Evolutionary conservation across 2,888 invertebrate species (phyloP), one percentile per base, ranked within the genome.

Genomic region (Hypselothyrea guttata): DNA sequence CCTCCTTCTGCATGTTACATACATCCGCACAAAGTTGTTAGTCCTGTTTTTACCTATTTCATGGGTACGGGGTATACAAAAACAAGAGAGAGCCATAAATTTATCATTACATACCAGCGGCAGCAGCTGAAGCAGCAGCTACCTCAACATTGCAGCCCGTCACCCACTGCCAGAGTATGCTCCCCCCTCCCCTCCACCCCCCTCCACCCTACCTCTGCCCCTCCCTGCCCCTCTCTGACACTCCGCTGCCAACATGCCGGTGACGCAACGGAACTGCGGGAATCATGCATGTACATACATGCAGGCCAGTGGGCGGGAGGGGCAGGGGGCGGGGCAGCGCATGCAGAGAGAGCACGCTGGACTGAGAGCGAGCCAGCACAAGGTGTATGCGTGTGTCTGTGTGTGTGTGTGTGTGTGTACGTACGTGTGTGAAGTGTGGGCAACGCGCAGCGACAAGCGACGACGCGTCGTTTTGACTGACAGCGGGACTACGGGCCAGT

Each of bases 251-350:
- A 4, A 22, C 22, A 54, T 27, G 70, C 55, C 59, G 79, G 81
- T 77, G 76, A 77, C 76, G 76, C 84, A 77, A 77, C 84, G 82
- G 57, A 81, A 66, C 65, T 66, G 65, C 65, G 74, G 82, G 63
- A 52, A 69, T 49, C 68, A 61, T 69, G 69, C 74, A 70, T 68
- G 57, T 73, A 61, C 51, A 53, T 53, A 59, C 55, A 52, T 69
- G 71, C 58, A 53, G 56, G 22, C 40, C 38, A 38, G 41, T 7
- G 41, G 33, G 18, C 7, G 18, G 41, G 11, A 8, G 9, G 30
- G n/a, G 31, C 27, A 2, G 11, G 34, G 35, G 15, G 16, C 1
- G 46, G 30, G 46, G 15, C 7, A 7, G 3, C 8, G 13, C 22
- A n/a, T 28, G 44, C 31, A 27, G 8, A 16, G 11, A 15, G 34